Conservation (phyloP, 2,113 vertebrate species). For the Urocolius indicus region DNA sequence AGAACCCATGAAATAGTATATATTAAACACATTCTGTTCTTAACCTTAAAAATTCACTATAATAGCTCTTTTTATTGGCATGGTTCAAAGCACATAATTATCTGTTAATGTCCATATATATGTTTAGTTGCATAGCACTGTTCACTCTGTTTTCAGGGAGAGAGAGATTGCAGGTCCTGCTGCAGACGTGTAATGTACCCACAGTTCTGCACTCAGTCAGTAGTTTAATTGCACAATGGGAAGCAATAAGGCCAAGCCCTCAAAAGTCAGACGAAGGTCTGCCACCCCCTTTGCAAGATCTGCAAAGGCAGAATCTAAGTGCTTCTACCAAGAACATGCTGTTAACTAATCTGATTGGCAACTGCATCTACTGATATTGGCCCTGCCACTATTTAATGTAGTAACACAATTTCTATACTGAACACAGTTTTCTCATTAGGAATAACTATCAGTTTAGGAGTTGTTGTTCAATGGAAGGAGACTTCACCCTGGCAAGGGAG, state of each 20-base stretch:
- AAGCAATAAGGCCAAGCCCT: not conserved
- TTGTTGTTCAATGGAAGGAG: not conserved
- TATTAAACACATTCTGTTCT: rapidly evolving
- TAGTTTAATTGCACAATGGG: not conserved
- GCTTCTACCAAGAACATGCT: not conserved
- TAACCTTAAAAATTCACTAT: not conserved
- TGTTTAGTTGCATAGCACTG: not conserved
- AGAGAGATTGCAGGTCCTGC: not conserved
- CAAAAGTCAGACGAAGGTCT: not conserved
- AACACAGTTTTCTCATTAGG: not conserved
- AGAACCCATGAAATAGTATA: not conserved
- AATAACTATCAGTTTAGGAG: not conserved
- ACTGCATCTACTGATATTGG: not conserved
- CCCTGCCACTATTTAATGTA: not conserved
- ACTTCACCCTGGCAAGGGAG: not conserved
- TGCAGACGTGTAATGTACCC: not conserved
- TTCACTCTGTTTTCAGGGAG: not conserved
- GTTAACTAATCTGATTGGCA: not conserved
- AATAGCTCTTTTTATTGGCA: not conserved
- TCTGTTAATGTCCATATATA: not conserved
- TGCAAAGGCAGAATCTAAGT: not conserved
- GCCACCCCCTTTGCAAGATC: not conserved
- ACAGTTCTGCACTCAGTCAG: not conserved
- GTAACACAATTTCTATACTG: not conserved
- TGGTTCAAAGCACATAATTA: not conserved